Evolutionary conservation across 1,140 invertebrate species (phyloP), one percentile per base, ranked within the genome.

Genomic region (Caenorhabditis briggsae): DNA sequence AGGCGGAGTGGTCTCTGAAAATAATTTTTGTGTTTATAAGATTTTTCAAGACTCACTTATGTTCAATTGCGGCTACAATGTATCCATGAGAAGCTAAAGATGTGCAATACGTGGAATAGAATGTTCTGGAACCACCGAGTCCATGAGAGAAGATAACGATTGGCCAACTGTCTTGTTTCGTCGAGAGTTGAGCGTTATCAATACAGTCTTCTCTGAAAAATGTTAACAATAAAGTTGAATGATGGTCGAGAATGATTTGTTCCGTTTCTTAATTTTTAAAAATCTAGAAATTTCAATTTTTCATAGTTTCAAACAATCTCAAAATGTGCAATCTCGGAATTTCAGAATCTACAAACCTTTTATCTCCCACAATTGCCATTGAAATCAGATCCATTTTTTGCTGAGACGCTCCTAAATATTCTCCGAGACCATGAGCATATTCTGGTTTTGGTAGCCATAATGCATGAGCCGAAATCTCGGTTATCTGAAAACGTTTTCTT

Each of bases 111-210:
- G 94, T 93, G n/a, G 94, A 94, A 89, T 95, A 95, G 33, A 94
- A 93, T 33, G 94, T 94, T 86, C 95, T 91, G 89, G 94, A 94
- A 0, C 94, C 94, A 33, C 94, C 94, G 56, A 95, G 92, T 9
- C 95, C 95, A 92, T 95, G 95, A 0, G 95, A 95, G 88, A 95
- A 94, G 12, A 95, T 91, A 33, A 95, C 88, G 5, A 95, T 93
- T 55, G 95, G 95, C 61, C 61, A 65, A 8, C 33, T 65, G 11
- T 65, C 23, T 9, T 7, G 12, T 41, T 65, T 65, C 25, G 25
- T 14, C 25, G 61, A 65, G 14, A 65, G 61, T 65, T 12, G 25
- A 33, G 61, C 61, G 33, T 12, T 65, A 16, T 65, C 61, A 14
- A 65, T 65, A 18, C 61, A 65, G 18, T 65, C 61, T 5, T 20